Percentiles rank a stretch among this genome's conserved stretches.
Conservation (phyloP, 1,140 invertebrate genomes). For the Bombus breviceps region DNA sequence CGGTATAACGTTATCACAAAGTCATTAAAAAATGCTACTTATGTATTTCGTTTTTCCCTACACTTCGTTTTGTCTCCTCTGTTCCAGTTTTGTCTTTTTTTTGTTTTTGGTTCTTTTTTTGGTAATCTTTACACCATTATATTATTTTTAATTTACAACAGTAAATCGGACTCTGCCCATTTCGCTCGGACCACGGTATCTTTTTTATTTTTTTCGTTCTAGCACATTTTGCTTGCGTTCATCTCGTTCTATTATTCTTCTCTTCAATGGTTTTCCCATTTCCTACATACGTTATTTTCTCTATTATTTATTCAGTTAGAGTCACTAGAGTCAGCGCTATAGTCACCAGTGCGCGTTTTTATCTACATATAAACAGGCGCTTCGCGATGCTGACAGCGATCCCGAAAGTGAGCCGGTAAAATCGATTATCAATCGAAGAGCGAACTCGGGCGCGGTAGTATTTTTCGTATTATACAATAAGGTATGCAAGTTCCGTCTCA, state of each 20-base stretch:
- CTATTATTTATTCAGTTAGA: constrained; percentile 31
- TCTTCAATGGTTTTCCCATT: not conserved
- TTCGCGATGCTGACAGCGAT: constrained; percentile 57
- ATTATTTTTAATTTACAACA: constrained; percentile 43
- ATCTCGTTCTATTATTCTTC: not conserved
- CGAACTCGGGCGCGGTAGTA: constrained; percentile 36
- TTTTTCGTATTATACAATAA: constrained; percentile 30
- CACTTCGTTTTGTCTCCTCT: constrained; percentile 45
- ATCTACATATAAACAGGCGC: constrained; percentile 62
- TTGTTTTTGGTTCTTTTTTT: constrained; percentile 63
- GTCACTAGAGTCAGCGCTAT: constrained; percentile 22
- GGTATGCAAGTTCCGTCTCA: not conserved
- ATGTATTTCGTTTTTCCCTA: constrained; percentile 60
- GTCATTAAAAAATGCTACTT: constrained; percentile 74
- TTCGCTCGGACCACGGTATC: not conserved
- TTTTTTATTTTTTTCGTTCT: constrained; percentile 16
- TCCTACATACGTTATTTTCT: not conserved
- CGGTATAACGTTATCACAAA: constrained; percentile 76
- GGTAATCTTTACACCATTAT: constrained; percentile 62
- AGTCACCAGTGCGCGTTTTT: constrained; percentile 5
- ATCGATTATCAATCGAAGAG: constrained; percentile 56
- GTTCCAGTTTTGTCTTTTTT: constrained; percentile 51
- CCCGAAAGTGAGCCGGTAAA: constrained; percentile 49
- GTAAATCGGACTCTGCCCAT: constrained; percentile 35
- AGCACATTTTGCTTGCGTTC: constrained; percentile 1